These are phyloP conservation scores for Sphenopsis melanotis DNA, from an alignment of 2,797 vertebrate genomes.

Conservation along the genomic window DNA sequence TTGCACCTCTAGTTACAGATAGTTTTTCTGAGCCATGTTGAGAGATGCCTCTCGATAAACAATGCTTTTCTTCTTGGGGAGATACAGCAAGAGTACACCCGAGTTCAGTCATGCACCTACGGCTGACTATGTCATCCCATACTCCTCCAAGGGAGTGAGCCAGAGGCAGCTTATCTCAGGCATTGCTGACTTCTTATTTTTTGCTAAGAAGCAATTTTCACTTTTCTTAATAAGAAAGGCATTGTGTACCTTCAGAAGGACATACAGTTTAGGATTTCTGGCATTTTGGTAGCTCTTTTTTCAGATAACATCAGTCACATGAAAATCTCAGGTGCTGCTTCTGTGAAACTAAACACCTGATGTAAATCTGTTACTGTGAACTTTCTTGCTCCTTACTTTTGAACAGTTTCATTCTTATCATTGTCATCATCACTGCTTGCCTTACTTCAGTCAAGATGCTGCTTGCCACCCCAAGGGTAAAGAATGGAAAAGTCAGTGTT, in stretches of 20 bases:
- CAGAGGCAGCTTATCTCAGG: background rate
- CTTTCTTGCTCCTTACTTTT: background rate
- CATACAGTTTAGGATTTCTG: background rate
- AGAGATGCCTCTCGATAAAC: background rate
- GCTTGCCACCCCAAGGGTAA: background rate
- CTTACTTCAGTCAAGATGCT: background rate
- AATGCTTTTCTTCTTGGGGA: background rate
- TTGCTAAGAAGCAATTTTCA: background rate
- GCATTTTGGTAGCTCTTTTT: background rate
- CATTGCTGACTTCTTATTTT: background rate
- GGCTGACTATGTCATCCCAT: background rate
- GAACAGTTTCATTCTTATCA: background rate
- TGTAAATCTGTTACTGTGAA: background rate
- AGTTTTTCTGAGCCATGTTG: background rate
- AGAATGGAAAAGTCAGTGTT: background rate
- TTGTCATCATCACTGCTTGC: background rate
- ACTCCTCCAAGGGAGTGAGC: background rate
- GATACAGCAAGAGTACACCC: background rate
- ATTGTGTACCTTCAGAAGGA: background rate
- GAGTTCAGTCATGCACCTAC: background rate
- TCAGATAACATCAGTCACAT: background rate
- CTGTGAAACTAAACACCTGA: background rate
- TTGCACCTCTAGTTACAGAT: background rate
- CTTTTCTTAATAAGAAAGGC: background rate
- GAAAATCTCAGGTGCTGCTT: background rate